Percentiles rank a stretch among this genome's conserved stretches.
Conservation (phyloP, 2,113 vertebrate genomes). For the Thamnaconus septentrionalis region DNA sequence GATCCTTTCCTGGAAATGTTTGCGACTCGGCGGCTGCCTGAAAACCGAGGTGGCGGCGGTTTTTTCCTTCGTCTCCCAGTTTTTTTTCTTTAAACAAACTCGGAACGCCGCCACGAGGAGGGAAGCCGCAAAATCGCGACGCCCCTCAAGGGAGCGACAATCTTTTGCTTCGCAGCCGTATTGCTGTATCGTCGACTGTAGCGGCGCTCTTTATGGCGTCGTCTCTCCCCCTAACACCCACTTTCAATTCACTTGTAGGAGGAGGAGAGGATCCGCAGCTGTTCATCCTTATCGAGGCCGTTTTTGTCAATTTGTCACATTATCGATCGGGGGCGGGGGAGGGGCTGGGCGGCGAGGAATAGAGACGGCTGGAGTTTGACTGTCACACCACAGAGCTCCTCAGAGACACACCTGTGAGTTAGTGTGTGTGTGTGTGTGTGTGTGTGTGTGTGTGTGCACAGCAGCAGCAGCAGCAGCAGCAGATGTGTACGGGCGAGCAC, state of each 20-base stretch:
- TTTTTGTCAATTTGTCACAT: slow-evolving; percentile 59
- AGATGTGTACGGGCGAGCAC: slow-evolving; percentile 18
- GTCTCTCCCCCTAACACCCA: slow-evolving; percentile 28
- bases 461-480: background rate
- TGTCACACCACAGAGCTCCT: slow-evolving; percentile 29
- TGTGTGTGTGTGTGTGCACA: slow-evolving; percentile 14
- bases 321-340: slow-evolving; percentile 29
- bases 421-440: slow-evolving; percentile 2
- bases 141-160: background rate
- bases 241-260: slow-evolving; percentile 32
- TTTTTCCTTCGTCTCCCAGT: background rate
- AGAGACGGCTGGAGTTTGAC: slow-evolving; percentile 38
- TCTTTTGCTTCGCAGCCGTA: slow-evolving; percentile 2
- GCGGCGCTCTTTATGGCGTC: background rate
- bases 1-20: slow-evolving; percentile 63
- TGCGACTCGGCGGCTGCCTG: slow-evolving; percentile 6
- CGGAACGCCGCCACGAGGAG: background rate
- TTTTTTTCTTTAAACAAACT: slow-evolving; percentile 1
- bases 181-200: slow-evolving; percentile 2
- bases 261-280: slow-evolving; percentile 17
- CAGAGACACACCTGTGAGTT: background rate
- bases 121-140: background rate
- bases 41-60: background rate
- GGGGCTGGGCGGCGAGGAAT: slow-evolving; percentile 21
- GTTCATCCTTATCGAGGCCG: slow-evolving; percentile 40